phyloP scores from a whole-genome alignment of 2,888 invertebrate species.

The Malthinus flaveolus region DNA sequence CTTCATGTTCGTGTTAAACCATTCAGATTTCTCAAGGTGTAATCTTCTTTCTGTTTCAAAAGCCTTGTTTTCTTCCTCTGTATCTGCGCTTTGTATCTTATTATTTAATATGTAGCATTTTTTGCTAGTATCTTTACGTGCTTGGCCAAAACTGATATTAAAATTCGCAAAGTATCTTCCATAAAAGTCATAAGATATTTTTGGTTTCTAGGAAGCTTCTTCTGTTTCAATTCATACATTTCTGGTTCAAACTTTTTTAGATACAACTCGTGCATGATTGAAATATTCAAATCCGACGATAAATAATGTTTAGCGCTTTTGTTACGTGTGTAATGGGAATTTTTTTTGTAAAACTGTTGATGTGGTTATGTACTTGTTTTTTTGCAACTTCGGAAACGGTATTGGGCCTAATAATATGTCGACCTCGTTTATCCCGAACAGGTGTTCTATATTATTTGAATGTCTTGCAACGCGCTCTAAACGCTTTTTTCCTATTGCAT shows the following conservation, averaged over 20 bases:
- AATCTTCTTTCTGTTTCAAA: conserved; percentile 7
- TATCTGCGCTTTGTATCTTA: conserved; percentile 8
- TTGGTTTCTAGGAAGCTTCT: no score
- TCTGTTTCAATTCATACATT: no score
- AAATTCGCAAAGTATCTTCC: conserved; percentile 9
- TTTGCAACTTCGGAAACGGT: conserved; percentile 4
- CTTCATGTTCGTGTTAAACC: conserved; percentile 8
- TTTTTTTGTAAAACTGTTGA: conserved; percentile 1
- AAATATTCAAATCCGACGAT: conserved; percentile 11
- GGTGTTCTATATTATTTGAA: no score
- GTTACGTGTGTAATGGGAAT: neutral
- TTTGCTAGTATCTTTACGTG: conserved; percentile 10
- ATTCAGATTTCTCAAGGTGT: conserved; percentile 8
- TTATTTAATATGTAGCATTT: conserved; percentile 8
- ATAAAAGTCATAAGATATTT: no score
- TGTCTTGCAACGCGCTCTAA: no score
- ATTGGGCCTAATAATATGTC: conserved; percentile 10
- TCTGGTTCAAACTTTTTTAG: neutral
- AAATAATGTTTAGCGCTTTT: no score
- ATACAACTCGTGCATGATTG: conserved; percentile 11
- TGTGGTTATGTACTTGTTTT: neutral
- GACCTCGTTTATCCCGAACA: no score
- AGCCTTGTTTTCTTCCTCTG: conserved; percentile 4
- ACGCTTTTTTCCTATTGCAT: no score
- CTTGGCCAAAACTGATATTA: conserved; percentile 11